These are phyloP conservation scores for Lepidurus packardi DNA, from an alignment of 1,140 invertebrate species.

Conservation along the genomic window DNA sequence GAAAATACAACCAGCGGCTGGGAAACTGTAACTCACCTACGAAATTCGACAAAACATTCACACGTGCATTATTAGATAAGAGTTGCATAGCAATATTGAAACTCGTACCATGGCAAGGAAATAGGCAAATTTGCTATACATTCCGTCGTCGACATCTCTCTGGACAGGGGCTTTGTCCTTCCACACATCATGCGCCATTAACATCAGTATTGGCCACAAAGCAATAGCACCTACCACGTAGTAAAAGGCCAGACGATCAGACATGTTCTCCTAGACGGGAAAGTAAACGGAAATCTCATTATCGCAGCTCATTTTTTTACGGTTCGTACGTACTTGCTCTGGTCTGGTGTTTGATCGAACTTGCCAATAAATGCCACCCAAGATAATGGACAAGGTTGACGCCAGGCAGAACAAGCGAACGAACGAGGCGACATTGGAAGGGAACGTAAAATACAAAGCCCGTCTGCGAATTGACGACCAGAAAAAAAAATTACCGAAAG, in stretches of 20 bases:
- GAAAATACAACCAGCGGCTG: constrained; percentile 22
- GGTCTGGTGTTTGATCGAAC: constrained; percentile 64
- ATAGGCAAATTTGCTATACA: constrained; percentile 72
- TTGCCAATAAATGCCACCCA: constrained; percentile 86
- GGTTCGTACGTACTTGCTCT: constrained; percentile 37
- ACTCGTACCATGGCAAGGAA: constrained; percentile 64
- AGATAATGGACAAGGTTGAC: constrained; percentile 68
- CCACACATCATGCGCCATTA: constrained; percentile 60
- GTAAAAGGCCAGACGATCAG: constrained; percentile 68
- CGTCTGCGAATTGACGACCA: constrained; percentile 49
- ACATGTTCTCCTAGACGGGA: constrained; percentile 41
- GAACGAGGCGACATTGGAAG: constrained; percentile 72
- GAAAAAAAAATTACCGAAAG: constrained; percentile 14
- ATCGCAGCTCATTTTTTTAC: background rate
- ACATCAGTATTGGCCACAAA: constrained; percentile 67
- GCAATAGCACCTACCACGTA: constrained; percentile 71
- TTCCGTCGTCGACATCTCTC: constrained; percentile 67
- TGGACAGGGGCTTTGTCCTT: constrained; percentile 62
- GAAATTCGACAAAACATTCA: background rate
- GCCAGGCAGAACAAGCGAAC: constrained; percentile 68
- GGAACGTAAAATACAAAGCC: constrained; percentile 73
- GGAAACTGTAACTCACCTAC: constrained; percentile 27
- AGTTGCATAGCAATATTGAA: background rate
- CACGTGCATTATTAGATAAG: background rate
- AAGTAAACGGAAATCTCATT: background rate